phyloP scores from a whole-genome alignment of 2,888 invertebrate species.

The Parnassius orleans region DNA sequence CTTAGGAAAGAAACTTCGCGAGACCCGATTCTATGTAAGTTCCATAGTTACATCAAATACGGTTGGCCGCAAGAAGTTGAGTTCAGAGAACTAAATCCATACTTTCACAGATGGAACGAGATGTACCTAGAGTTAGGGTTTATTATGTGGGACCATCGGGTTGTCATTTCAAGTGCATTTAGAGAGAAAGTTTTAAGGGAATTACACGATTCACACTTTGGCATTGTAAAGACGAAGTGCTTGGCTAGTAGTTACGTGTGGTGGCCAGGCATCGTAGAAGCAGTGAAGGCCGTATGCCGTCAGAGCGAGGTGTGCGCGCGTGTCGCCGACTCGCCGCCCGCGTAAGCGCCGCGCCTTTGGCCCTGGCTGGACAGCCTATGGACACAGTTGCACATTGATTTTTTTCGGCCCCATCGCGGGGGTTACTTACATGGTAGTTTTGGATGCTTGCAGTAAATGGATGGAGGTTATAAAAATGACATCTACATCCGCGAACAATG shows the following conservation, averaged over 20 bases:
- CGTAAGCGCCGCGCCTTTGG: neutral
- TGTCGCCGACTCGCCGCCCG: slow-evolving; percentile 26
- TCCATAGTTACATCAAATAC: too few species aligned
- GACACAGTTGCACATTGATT: slow-evolving; percentile 25
- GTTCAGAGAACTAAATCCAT: slow-evolving; percentile 2
- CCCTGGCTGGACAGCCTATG: slow-evolving; percentile 2
- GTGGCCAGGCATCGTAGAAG: slow-evolving; percentile 32
- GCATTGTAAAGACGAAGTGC: slow-evolving; percentile 34
- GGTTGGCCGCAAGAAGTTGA: too few species aligned
- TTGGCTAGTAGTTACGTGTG: slow-evolving; percentile 32
- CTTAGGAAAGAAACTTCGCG: too few species aligned
- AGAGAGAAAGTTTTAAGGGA: slow-evolving; percentile 24
- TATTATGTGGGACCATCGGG: slow-evolving; percentile 31
- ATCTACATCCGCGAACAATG: neutral
- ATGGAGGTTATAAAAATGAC: slow-evolving; percentile 15
- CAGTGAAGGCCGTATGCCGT: slow-evolving; percentile 24
- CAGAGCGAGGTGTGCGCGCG: slow-evolving; percentile 24
- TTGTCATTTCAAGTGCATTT: slow-evolving; percentile 26
- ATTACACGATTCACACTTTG: too few species aligned
- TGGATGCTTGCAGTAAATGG: slow-evolving; percentile 31
- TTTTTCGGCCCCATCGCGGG: slow-evolving; percentile 28
- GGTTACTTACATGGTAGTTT: slow-evolving; percentile 28
- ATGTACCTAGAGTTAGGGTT: slow-evolving; percentile 25
- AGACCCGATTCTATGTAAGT: too few species aligned
- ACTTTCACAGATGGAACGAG: slow-evolving; percentile 21